Conservation (phyloP, 2,113 vertebrate species). For the Pollachius pollachius region DNA sequence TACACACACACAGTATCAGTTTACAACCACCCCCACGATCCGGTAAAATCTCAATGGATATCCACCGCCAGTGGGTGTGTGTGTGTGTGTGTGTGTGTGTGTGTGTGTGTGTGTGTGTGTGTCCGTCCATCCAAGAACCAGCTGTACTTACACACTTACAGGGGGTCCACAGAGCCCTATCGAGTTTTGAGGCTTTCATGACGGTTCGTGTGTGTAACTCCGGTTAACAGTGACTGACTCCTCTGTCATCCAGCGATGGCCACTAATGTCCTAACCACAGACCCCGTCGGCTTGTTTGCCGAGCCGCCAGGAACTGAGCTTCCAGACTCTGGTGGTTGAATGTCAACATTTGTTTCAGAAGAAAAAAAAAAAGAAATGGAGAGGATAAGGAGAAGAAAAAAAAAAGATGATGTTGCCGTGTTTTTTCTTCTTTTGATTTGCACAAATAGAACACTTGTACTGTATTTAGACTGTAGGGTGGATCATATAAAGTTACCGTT, state of each 20-base stretch:
- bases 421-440: conserved; percentile 51
- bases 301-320: neutral
- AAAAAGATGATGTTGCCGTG: conserved; percentile 23
- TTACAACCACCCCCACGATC: conserved; percentile 48
- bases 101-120: conserved; percentile 18
- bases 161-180: too few species aligned
- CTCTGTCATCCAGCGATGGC: too few species aligned
- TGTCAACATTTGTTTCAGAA: conserved; percentile 3
- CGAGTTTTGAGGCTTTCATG: too few species aligned
- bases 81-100: neutral
- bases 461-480: conserved; percentile 58
- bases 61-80: neutral
- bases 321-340: conserved; percentile 24
- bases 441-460: conserved; percentile 67
- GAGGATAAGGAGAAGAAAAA: neutral
- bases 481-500: conserved; percentile 55
- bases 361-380: too few species aligned
- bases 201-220: too few species aligned
- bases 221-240: too few species aligned
- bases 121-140: conserved; percentile 21
- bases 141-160: neutral
- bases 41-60: neutral
- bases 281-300: too few species aligned
- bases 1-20: conserved; percentile 40
- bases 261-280: too few species aligned